Evolutionary conservation across 53 echinoderm and acorn worm genomes (phyloP), one percentile per base, ranked within the genome.

Genomic region (Arbacia lixula): DNA sequence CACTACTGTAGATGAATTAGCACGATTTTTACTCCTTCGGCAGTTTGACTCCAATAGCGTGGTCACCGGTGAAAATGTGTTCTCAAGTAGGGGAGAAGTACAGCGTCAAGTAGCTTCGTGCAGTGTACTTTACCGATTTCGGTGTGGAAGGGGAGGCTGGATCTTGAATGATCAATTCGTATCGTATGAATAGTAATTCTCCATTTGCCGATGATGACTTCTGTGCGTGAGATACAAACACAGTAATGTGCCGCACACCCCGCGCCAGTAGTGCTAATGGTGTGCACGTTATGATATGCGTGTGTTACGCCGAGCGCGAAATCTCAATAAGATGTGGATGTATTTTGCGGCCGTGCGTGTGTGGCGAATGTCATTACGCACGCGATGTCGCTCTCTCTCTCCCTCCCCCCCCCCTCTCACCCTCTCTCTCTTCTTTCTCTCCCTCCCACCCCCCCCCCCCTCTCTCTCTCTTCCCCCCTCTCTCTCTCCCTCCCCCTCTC

Each of bases 261-360:
- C 52, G 12, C 52, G 12, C 12, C 52, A 12, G 12, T 12, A 12
- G 12, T 51, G 52, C 52, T 12, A 12, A 51, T 51, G 19, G 19
- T 19, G 12, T 51, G 12, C 52, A 34, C 53, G 36, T 32, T 52
- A 75, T 76, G 57, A 21, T 69, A 43, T 64, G 14, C 29, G 69
- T 16, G 69, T 42, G 69, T 69, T 37, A 41, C 46, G 3, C 43
- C 69, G 43, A 11, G 69, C 42, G 69, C 69, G 43, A 69, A 69
- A 41, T 69, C 69, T 69, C 4, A 43, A 43, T 26, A 21, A 69
- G 69, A 69, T 69, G 43, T 69, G 69, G 43, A 69, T 27, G 4
- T 28, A 69, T 39, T 46, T 10, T 46, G 69, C 8, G 43, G 25
- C 25, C 43, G 43, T 69, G 39, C 27, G 21, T 35, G n/a, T 39